Base-by-base conservation (phyloP, 2,797 vertebrate genomes). In the Sebastes kiyomatsui region DNA sequence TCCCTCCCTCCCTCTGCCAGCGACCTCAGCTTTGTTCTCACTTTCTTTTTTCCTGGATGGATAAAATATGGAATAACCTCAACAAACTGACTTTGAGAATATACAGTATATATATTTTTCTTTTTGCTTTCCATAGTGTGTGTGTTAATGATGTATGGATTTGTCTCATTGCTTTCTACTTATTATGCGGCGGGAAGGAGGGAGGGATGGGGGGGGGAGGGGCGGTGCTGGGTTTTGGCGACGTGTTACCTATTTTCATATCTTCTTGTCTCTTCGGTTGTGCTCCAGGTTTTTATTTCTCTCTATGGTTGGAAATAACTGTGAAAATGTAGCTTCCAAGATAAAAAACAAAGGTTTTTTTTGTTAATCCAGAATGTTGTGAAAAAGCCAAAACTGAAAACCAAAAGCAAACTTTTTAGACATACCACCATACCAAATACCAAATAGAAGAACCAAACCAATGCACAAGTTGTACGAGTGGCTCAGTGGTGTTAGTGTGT, bases 281-380 rank as follows among this genome's bases (percentile, higher is more conserved):
- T 84, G 87, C 90, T 91, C 85, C 70, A 75, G 87, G 61, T 62
- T 87, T 89, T 38, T 70, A 0, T 49, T 83, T 82, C 35, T 22
- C 3, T 81, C 91, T 83, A 88, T 85, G 84, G 93, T 92, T 93
- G 90, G 83, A 90, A 77, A 94, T 88, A 92, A 95, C 94, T 95
- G 95, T 96, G 94, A 96, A 95, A 90, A 94, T 93, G 91, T 95
- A 95, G 93, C 94, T 95, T 95, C 91, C 90, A 67, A 32, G 49
- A 74, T 35, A 2, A 20, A 56, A 64, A n/a, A 16, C 54, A 55
- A 46, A 16, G 2, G 4, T 58, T 30, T 46, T 76, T 60, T 65
- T 77, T 89, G 76, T 86, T 84, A 77, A 92, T 91, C 72, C 86
- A 86, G 87, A 94, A 95, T 92, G 89, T 95, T 65, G 81, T 84